Percentiles rank a stretch among this genome's conserved stretches.
phyloP scores from a whole-genome alignment of 2,113 vertebrate species.

The Chrysemys picta region DNA sequence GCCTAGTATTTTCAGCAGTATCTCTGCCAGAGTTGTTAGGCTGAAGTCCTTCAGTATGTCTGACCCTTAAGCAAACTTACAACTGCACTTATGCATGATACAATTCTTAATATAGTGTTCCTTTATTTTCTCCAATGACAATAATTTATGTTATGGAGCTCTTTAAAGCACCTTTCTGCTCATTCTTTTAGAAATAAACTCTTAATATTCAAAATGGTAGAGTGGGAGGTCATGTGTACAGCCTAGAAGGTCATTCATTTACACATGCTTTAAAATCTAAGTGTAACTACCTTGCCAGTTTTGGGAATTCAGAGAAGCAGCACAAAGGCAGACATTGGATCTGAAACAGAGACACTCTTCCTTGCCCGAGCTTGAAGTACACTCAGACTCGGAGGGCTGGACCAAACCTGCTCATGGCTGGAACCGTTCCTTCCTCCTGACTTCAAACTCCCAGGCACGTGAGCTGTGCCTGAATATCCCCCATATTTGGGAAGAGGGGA shows the following conservation, averaged over 20 bases:
- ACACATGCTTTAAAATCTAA: neutral
- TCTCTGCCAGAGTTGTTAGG: neutral
- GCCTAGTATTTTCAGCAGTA: neutral
- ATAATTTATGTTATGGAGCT: neutral
- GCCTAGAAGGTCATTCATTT: neutral
- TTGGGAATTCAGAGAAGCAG: neutral
- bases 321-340: neutral
- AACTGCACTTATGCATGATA: neutral
- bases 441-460: neutral
- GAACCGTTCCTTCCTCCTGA: neutral
- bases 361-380: neutral
- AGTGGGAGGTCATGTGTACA: neutral
- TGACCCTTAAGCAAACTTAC: neutral
- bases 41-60: neutral
- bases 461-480: neutral
- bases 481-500: neutral
- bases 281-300: neutral
- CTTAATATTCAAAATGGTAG: neutral
- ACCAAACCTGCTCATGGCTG: neutral
- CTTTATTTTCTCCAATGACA: neutral
- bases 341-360: neutral
- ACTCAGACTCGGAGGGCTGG: neutral
- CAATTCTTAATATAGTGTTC: neutral
- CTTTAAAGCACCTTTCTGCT: fast-evolving
- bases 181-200: neutral